Conservation (phyloP, 1,140 invertebrate genomes). For the Caenorhabditis latens region DNA sequence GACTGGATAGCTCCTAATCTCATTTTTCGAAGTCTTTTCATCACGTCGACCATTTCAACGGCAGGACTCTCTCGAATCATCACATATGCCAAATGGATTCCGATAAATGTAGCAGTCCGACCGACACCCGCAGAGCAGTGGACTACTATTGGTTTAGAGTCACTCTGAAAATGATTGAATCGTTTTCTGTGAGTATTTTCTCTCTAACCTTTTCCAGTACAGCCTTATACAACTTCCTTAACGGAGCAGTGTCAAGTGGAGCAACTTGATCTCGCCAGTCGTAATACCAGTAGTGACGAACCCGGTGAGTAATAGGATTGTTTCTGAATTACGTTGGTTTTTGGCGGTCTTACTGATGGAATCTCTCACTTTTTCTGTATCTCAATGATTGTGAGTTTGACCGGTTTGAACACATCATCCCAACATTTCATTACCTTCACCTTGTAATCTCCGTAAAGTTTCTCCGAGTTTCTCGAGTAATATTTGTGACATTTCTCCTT, state of each 20-base stretch:
- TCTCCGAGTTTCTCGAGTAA: not conserved
- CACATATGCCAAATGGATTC: constrained; percentile 50
- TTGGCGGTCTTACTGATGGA: not conserved
- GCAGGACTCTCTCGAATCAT: constrained; percentile 9
- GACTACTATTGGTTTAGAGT: constrained; percentile 59
- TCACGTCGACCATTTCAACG: constrained; percentile 32
- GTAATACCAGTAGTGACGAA: constrained; percentile 56
- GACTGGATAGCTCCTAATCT: constrained; percentile 1
- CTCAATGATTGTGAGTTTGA: not conserved
- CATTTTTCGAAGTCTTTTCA: constrained; percentile 44
- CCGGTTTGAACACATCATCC: not conserved
- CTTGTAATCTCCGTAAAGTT: constrained; percentile 25
- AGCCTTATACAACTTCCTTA: constrained; percentile 36
- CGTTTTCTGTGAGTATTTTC: not conserved
- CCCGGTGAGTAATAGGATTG: not conserved
- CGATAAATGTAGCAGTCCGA: constrained; percentile 68
- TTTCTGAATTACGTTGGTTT: not conserved
- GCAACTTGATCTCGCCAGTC: constrained; percentile 63
- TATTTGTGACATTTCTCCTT: constrained; percentile 10
- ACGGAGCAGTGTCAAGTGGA: constrained; percentile 21
- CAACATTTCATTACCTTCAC: not conserved
- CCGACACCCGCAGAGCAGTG: constrained; percentile 75
- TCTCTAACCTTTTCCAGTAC: constrained; percentile 12
- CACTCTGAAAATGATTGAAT: not conserved
- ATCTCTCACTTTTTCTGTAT: constrained; percentile 4